Percentiles rank a stretch among this genome's conserved stretches.
phyloP scores from a whole-genome alignment of 2,888 invertebrate genomes.

The Tetanocera ferruginea region DNA sequence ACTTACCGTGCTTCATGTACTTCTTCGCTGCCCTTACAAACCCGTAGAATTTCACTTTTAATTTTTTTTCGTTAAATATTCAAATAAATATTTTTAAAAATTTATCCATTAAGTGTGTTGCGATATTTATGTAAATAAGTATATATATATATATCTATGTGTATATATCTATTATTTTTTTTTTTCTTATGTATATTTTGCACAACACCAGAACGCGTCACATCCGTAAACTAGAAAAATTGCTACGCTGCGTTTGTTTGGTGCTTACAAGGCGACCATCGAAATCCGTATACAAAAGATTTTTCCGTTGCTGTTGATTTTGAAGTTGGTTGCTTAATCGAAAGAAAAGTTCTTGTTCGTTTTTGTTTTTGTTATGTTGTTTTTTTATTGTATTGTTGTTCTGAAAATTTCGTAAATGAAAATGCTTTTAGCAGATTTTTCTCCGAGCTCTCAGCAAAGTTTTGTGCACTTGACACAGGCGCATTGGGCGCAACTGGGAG shows the following conservation, averaged over 20 bases:
- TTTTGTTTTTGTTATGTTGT: not conserved
- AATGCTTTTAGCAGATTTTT: slow-evolving; percentile 28
- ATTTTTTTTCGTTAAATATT: not conserved
- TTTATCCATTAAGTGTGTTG: not conserved
- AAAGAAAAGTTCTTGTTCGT: slow-evolving; percentile 28
- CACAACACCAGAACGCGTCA: slow-evolving; percentile 22
- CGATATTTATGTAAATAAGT: too few relatives aligned
- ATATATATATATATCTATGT: not conserved
- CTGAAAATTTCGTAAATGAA: slow-evolving; percentile 12
- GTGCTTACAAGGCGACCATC: slow-evolving; percentile 44
- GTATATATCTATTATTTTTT: not conserved
- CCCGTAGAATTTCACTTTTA: not conserved
- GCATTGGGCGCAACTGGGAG: not conserved
- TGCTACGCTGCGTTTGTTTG: not conserved
- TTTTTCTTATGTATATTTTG: slow-evolving; percentile 8
- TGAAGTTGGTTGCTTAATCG: slow-evolving; percentile 49
- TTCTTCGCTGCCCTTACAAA: not conserved
- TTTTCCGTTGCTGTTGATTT: slow-evolving; percentile 52
- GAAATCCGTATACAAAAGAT: slow-evolving; percentile 53
- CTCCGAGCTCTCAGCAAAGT: slow-evolving; percentile 32
- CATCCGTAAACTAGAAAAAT: not conserved
- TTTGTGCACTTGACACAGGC: slow-evolving; percentile 27
- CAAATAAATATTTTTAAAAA: not conserved
- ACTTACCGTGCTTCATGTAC: not conserved
- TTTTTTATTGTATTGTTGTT: not conserved